phyloP scores from a whole-genome alignment of 1,140 invertebrate species.

The Aporrectodea caliginosa region DNA sequence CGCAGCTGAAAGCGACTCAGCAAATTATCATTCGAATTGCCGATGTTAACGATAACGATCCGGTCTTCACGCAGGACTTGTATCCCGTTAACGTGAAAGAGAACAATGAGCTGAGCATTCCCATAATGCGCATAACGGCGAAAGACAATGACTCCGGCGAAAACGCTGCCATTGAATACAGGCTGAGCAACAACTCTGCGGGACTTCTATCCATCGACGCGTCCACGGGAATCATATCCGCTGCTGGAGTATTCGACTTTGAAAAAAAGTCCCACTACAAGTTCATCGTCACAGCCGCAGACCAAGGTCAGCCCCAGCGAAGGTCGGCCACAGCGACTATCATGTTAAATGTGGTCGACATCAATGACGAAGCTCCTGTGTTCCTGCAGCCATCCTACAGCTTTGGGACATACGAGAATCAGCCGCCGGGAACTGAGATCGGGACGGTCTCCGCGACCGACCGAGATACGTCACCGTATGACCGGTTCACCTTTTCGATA shows the following conservation, averaged over 20 bases:
- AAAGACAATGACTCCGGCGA: slow-evolving; percentile 82
- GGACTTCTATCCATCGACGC: neutral
- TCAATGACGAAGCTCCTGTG: slow-evolving; percentile 72
- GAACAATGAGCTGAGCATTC: slow-evolving; percentile 56
- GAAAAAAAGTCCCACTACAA: slow-evolving; percentile 17
- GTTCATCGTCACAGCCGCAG: slow-evolving; percentile 19
- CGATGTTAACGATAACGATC: slow-evolving; percentile 87
- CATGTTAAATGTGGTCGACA: slow-evolving; percentile 66
- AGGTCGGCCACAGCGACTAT: slow-evolving; percentile 45
- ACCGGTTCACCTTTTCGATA: neutral
- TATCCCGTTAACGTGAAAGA: slow-evolving; percentile 68
- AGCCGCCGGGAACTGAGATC: slow-evolving; percentile 69
- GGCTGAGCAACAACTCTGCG: slow-evolving; percentile 28
- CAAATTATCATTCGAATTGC: slow-evolving; percentile 69
- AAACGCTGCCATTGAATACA: slow-evolving; percentile 82
- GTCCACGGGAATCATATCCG: neutral
- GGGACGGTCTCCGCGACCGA: slow-evolving; percentile 30
- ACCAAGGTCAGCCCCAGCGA: slow-evolving; percentile 14
- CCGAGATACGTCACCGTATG: slow-evolving; percentile 15
- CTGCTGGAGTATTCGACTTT: slow-evolving; percentile 19
- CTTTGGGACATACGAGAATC: slow-evolving; percentile 68
- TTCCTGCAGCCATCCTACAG: slow-evolving; percentile 72
- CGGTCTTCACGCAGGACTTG: slow-evolving; percentile 70
- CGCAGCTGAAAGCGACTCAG: slow-evolving; percentile 61
- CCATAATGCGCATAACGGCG: slow-evolving; percentile 75